phyloP scores from a whole-genome alignment of 2,888 invertebrate genomes.

The Nomada fucata region DNA sequence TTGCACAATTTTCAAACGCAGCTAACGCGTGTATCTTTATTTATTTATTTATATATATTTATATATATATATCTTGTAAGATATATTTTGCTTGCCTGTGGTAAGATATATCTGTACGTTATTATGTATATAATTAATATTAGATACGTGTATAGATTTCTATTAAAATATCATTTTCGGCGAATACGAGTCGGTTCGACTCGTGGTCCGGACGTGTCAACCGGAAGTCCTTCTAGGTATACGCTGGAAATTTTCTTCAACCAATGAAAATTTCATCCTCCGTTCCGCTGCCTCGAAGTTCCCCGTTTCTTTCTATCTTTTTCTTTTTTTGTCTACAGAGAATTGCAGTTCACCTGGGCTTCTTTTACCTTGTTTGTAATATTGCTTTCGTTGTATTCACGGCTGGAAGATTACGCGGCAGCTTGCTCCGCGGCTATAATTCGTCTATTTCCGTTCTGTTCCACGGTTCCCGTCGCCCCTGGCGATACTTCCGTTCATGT shows the following conservation, averaged over 20 bases:
- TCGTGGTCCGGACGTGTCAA: neutral
- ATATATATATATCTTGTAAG: constrained; percentile 11
- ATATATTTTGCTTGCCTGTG: constrained; percentile 27
- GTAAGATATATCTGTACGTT: constrained; percentile 26
- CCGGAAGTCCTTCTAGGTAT: neutral
- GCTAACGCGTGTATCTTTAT: constrained; percentile 17
- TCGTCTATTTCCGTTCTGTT: constrained; percentile 37
- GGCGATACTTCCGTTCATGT: neutral
- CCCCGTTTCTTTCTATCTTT: constrained; percentile 38
- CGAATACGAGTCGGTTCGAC: constrained; percentile 49
- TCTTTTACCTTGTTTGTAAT: constrained; percentile 81
- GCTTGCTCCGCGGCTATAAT: neutral
- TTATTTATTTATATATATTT: neutral
- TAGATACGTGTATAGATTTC: constrained; percentile 54
- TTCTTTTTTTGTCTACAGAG: constrained; percentile 25
- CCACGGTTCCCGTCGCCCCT: constrained; percentile 16
- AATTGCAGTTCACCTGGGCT: too few species aligned
- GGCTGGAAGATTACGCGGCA: constrained; percentile 77
- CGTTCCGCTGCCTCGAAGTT: neutral
- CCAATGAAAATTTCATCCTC: neutral
- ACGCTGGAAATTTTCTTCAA: neutral
- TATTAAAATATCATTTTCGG: constrained; percentile 70
- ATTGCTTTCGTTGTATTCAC: constrained; percentile 84
- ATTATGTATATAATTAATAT: constrained; percentile 40
- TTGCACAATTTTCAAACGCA: constrained; percentile 69